Base-by-base conservation (phyloP, 1,140 invertebrate genomes). In the Drosophila tropicalis region DNA sequence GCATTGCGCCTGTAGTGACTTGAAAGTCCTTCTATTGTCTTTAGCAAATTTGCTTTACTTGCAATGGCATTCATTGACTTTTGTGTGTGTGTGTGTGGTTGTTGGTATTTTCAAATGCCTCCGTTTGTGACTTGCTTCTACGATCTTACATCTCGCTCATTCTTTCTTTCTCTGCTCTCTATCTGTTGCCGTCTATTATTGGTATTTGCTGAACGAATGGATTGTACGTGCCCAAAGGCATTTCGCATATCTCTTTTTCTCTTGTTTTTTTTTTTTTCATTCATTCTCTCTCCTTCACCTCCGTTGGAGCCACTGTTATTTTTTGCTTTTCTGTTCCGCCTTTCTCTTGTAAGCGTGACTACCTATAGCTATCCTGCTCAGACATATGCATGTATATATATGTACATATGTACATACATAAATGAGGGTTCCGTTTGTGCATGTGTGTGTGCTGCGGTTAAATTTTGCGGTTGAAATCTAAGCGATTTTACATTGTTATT, bases 401-500 rank as follows among this genome's bases (percentile, higher is more conserved):
- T 29, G 2, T 29, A 36, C 4, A 25, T 25, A 25, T 3, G 4
- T 25, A 25, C 3, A 19, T 40, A 36, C 13, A 22, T 51, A 22
- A 51, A 51, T 47, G 44, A 51, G 44, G 17, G 19, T 51, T 22
- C 44, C 12, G 17, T 22, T 19, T 19, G 17, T 47, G 2, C 10
- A 17, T 41, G 13, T 41, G 40, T 32, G 7, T 40, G 36, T 68
- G 41, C 62, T 47, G 67, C 63, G 75, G 64, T 67, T 71, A 83
- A 65, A 83, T 68, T 75, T 83, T 87, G 84, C 76, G 83, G 80
- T 89, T 89, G 65, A 83, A 89, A 84, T 87, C 83, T 84, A 87
- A 87, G 84, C 84, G 84, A 87, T 89, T 87, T 87, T 87, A 83
- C 83, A 89, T 89, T 87, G 83, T 89, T 87, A 89, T 87, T 87